Evolutionary conservation across 2,888 invertebrate species (phyloP).

Genomic region (Thymelicus sylvestris): DNA sequence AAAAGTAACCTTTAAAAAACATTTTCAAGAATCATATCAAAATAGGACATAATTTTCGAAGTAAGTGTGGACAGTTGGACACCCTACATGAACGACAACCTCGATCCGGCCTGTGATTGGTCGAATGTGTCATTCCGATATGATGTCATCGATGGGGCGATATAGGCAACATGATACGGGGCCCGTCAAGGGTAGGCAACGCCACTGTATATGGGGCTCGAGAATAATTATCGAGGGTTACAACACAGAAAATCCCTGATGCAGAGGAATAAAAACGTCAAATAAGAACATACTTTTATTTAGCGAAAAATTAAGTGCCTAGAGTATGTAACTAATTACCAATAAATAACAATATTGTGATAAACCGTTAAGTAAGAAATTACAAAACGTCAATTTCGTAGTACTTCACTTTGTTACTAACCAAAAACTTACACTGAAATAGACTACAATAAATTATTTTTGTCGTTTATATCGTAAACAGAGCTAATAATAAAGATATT

Average conservation of each 20-base stretch:
- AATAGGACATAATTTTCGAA: no score
- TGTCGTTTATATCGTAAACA: neutral
- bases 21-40: no score
- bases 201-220: no score
- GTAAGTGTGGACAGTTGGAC: no score
- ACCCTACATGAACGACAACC: no score
- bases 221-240: no score
- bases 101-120: no score
- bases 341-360: slow-evolving; percentile 75
- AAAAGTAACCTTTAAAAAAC: no score
- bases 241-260: neutral
- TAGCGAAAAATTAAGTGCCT: slow-evolving; percentile 71
- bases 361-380: slow-evolving; percentile 53
- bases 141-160: no score
- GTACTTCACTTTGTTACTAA: slow-evolving; percentile 41
- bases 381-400: slow-evolving; percentile 44
- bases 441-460: neutral
- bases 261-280: slow-evolving; percentile 2
- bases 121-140: no score
- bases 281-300: slow-evolving; percentile 76
- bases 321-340: slow-evolving; percentile 71
- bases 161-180: no score
- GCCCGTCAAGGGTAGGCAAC: no score
- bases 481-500: neutral
- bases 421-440: neutral